These are phyloP conservation scores for Paradoxurus hermaphroditus DNA, from an alignment of 2,113 vertebrate genomes.

Conservation along the genomic window DNA sequence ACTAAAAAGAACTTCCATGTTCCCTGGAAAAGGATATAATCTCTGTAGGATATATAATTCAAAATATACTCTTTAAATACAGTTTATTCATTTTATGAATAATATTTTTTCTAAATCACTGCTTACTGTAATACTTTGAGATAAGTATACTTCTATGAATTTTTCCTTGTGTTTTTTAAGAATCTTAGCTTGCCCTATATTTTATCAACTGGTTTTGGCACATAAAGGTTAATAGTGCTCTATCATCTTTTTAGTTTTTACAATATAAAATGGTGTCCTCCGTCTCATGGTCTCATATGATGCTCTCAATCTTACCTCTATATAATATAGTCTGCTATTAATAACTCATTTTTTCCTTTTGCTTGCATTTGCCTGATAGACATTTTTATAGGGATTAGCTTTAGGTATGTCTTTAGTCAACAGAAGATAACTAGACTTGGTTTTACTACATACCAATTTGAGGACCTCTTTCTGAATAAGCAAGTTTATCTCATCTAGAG, in stretches of 20 bases:
- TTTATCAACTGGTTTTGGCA: neutral
- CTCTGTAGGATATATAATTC: neutral
- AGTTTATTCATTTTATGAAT: slow-evolving; percentile 33
- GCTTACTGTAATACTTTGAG: neutral
- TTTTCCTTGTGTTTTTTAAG: neutral
- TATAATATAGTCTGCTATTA: neutral
- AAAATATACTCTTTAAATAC: slow-evolving; percentile 15
- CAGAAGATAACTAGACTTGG: neutral
- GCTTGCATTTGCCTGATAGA: neutral
- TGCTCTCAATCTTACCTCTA: neutral
- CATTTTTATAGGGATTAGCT: neutral
- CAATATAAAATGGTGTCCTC: neutral
- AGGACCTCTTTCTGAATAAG: slow-evolving; percentile 4
- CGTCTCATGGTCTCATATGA: neutral
- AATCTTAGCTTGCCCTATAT: neutral
- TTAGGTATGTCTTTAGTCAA: slow-evolving; percentile 15
- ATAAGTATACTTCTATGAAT: neutral
- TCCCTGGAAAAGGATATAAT: neutral
- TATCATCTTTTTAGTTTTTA: neutral
- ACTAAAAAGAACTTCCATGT: neutral
- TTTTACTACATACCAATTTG: neutral
- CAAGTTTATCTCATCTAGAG: neutral
- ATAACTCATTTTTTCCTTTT: neutral
- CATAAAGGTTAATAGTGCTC: neutral
- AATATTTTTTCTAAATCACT: neutral